Conservation (phyloP, 2,113 vertebrate genomes). For the Syrmaticus mikado region DNA sequence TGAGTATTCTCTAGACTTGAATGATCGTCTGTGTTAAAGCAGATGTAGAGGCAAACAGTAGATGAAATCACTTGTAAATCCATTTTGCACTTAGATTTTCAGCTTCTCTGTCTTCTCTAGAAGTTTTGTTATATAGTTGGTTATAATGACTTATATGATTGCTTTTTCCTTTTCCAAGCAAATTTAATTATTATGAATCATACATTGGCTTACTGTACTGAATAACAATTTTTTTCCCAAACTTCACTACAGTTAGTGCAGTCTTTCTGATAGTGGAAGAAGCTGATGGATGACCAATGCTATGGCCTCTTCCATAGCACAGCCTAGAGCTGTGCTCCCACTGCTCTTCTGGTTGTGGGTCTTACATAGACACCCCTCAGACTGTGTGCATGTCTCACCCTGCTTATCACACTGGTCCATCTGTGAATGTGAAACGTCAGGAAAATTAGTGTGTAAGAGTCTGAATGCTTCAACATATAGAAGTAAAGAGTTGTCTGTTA, state of each 20-base stretch:
- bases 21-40: background rate
- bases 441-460: background rate
- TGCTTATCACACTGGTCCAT: fast-evolving
- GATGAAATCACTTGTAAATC: constrained; percentile 26
- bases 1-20: constrained; percentile 18
- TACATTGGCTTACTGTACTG: background rate
- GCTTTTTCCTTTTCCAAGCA: background rate
- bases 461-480: background rate
- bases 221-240: background rate
- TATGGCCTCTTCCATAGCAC: background rate
- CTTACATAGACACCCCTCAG: fast-evolving
- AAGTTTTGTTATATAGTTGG: background rate
- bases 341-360: background rate
- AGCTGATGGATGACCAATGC: fast-evolving
- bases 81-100: background rate
- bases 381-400: background rate
- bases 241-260: background rate
- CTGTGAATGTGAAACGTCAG: background rate
- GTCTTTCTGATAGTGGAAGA: background rate
- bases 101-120: background rate
- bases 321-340: background rate
- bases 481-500: no score
- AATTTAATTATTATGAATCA: background rate
- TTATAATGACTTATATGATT: background rate
- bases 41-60: background rate